These are phyloP conservation scores for Panzeria rudis DNA, from an alignment of 2,888 invertebrate species.

Conservation along the genomic window DNA sequence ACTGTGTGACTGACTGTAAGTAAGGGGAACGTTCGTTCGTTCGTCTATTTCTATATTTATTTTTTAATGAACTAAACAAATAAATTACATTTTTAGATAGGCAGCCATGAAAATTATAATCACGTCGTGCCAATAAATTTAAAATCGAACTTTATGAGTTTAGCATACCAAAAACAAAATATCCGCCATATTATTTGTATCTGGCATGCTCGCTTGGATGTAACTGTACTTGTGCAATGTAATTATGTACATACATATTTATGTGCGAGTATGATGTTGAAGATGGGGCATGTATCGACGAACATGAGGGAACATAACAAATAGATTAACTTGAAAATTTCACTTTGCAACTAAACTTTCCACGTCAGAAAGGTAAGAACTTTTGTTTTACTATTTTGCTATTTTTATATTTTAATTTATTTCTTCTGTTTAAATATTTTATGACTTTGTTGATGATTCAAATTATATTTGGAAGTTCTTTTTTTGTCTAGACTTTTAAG, in stretches of 20 bases:
- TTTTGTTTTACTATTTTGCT: background rate
- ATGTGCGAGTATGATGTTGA: background rate
- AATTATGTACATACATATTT: background rate
- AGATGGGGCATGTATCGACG: constrained; percentile 13
- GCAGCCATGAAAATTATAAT: constrained; percentile 78
- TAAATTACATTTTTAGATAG: constrained; percentile 66
- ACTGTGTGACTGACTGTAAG: background rate
- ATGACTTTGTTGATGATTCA: background rate
- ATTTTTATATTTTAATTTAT: background rate
- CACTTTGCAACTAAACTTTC: constrained; percentile 38
- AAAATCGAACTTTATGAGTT: constrained; percentile 80
- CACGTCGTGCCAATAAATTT: constrained; percentile 82
- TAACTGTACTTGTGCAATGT: background rate
- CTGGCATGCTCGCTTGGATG: background rate
- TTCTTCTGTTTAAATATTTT: constrained; percentile 12
- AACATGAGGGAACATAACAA: constrained; percentile 63
- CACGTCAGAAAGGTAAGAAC: constrained; percentile 2
- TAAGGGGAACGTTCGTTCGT: background rate
- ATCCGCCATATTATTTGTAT: constrained; percentile 29
- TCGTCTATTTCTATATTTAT: background rate
- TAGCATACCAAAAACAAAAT: constrained; percentile 73
- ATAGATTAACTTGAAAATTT: constrained; percentile 65
- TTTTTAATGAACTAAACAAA: constrained; percentile 16
- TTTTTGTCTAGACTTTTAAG: background rate
- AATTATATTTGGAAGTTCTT: background rate